Base-by-base conservation (phyloP, 2,113 vertebrate species). In the Phrynosoma blainvillii region DNA sequence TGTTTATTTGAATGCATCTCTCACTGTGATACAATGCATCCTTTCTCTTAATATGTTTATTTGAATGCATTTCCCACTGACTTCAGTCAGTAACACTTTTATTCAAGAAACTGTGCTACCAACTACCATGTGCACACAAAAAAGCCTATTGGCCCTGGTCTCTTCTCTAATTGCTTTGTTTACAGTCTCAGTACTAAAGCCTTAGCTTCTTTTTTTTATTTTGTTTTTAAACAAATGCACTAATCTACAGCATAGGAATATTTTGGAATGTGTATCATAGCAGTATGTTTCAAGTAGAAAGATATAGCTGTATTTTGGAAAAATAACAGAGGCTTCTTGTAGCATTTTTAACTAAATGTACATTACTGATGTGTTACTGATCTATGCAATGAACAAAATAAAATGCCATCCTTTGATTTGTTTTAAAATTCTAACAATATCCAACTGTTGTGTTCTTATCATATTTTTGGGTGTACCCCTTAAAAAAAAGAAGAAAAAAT, bases 321-420 rank as follows among this genome's bases (percentile, higher is more conserved):
- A 62, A 82, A 89, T 40, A 25, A 4, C 32, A 20, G 23, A 52
- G 76, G 11, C 12, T 62, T 47, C 18, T 16, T 74, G 65, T 30
- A 40, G 36, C 47, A 16, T 23, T 66, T 79, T 27, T 62, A 25
- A 54, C 65, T 16, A 73, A 25, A 20, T 70, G 54, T 70, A 23
- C 11, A 40, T 79, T 79, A 8, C 59, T 77, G 73, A 23, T 40
- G 25, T 66, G 36, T 76, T 84, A 20, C 56, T 77, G 84, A 82
- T 42, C 87, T 85, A 82, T 85, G 79, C 84, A 86, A 68, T n/a
- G 16, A 82, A 82, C 78, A n/a, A 68, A 82, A 89, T 85, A 85
- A 89, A 85, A 82, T 79, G 47, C 32, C 70, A 32, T 8, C 13
- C 32, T 25, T 84, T 78, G 65, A 54, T 56, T 66, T 82, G 59